Percentiles rank a stretch among this genome's conserved stretches.
These are phyloP conservation scores for Strix aluco DNA, from an alignment of 2,113 vertebrate species.

Conservation along the genomic window DNA sequence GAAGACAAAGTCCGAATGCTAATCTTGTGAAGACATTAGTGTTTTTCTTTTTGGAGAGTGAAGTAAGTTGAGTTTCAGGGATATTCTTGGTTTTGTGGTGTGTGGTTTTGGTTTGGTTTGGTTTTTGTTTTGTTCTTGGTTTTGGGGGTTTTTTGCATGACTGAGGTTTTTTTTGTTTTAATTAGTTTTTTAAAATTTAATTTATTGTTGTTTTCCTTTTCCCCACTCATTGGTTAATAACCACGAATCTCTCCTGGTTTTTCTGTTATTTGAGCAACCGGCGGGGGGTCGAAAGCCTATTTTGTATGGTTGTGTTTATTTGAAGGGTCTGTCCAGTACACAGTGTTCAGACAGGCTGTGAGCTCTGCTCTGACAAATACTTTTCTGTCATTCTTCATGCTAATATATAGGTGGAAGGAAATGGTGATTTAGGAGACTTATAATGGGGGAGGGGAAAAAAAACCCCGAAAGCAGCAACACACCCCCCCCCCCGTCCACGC, in stretches of 20 bases:
- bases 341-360: neutral
- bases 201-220: neutral
- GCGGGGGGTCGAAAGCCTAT: neutral
- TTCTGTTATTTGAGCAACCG: neutral
- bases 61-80: conserved; percentile 76
- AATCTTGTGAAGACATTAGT: conserved; percentile 98
- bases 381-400: neutral
- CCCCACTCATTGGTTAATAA: neutral
- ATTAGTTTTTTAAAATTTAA: neutral
- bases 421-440: neutral
- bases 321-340: neutral
- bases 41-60: conserved; percentile 99
- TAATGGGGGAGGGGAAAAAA: neutral
- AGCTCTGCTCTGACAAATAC: neutral
- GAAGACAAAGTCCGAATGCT: conserved; percentile 94
- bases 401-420: neutral
- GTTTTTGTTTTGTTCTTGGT: neutral
- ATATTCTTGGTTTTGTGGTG: neutral
- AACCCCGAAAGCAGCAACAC: fast-evolving
- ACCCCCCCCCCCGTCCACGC: fast-evolving
- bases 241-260: neutral
- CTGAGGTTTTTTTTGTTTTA: neutral
- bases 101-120: neutral
- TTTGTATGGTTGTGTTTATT: neutral
- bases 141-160: neutral